Evolutionary conservation across 2,888 invertebrate genomes (phyloP), one percentile per base, ranked within the genome.

Genomic region (Amitus sp.): DNA sequence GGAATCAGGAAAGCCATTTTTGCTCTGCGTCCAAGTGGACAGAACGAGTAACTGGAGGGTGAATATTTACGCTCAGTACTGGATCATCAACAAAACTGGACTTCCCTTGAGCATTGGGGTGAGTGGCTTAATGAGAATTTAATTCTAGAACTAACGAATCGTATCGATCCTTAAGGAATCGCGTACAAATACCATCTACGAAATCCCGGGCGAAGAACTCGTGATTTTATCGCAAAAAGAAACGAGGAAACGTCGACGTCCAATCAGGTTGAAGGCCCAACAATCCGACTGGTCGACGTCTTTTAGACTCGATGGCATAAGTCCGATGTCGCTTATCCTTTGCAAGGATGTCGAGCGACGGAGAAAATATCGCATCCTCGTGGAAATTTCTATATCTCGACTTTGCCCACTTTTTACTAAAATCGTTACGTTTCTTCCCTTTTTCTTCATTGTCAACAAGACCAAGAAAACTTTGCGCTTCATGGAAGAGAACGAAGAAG

Each of bases 61-160:
- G 50, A 86, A 86, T 73, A 84, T 93, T 73, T 90, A 91, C 78
- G 89, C 93, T 1, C 92, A 93, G 12, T 94, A 91, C 80, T 96
- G 95, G 95, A 86, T 96, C 73, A 89, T 95, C 66, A 96, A 96
- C 83, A 93, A 93, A 82, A 92, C 94, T 2, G 92, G 92, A 10
- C 83, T 95, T 62, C 93, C 95, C 2, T 80, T 96, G 66, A 90
- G 91, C 78, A 86, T 94, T 66, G 90, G 91, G 86, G 93, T 92
- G 79, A 79, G 77, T 51, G 12, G 4, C 10, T 5, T 6, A 13
- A 4, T 10, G 4, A 6, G 15, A 9, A 42, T n/a, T 45, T 12
- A 12, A 27, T 50, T 54, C 15, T 46, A 37, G 9, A 17, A 13
- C 17, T 46, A n/a, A n/a, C 9, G 23, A 45, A 39, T 39, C 15